phyloP scores from a whole-genome alignment of 2,113 vertebrate species.

The Bostrychus sinensis region DNA sequence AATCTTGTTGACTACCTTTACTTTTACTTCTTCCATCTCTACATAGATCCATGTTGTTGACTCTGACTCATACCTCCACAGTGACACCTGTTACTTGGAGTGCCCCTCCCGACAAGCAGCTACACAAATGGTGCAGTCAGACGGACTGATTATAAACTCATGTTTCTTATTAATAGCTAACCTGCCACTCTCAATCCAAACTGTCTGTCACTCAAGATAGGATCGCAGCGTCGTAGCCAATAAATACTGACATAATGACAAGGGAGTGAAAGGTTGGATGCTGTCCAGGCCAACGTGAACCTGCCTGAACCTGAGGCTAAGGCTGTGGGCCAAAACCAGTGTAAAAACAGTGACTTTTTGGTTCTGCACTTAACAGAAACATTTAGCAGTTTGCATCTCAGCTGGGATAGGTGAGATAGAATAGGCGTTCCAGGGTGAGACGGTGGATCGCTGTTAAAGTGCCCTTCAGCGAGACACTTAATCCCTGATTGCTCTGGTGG shows the following conservation, averaged over 20 bases:
- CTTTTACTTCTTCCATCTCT: background rate
- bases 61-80: background rate
- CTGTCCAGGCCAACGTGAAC: constrained; percentile 39
- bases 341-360: background rate
- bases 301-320: constrained; percentile 42
- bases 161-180: constrained; percentile 29
- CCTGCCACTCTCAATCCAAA: constrained; percentile 30
- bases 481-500: constrained; percentile 38
- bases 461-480: constrained; percentile 47
- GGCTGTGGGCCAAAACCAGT: constrained; percentile 4
- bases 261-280: constrained; percentile 43
- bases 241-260: constrained; percentile 33
- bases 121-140: constrained; percentile 24
- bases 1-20: background rate
- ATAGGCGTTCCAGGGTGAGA: constrained; percentile 4
- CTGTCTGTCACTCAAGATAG: constrained; percentile 52
- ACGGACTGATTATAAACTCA: constrained; percentile 26
- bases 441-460: constrained; percentile 33
- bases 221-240: constrained; percentile 29
- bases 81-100: background rate
- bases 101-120: background rate
- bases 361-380: constrained; percentile 3
- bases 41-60: background rate
- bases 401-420: background rate
- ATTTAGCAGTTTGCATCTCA: constrained; percentile 1